Conservation (phyloP, 2,797 vertebrate species). For the Pseudomugil gertrudae region DNA sequence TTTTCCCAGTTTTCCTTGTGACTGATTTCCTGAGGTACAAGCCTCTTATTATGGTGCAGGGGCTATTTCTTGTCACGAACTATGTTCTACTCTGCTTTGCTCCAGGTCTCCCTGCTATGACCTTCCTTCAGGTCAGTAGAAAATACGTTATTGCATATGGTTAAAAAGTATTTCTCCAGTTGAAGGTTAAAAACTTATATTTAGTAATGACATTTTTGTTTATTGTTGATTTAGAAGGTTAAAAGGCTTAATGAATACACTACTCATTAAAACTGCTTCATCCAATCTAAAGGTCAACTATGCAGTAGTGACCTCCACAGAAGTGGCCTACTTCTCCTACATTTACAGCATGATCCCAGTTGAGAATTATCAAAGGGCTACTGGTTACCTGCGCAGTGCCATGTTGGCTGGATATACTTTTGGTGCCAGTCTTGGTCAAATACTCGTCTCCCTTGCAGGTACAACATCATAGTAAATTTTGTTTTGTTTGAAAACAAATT, state of each 20-base stretch:
- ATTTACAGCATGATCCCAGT: constrained; percentile 82
- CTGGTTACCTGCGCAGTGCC: constrained; percentile 79
- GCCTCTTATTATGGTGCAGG: constrained; percentile 78
- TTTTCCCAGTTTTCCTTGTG: constrained; percentile 79
- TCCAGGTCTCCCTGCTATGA: constrained; percentile 71
- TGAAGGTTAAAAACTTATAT: background rate
- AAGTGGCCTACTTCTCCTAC: constrained; percentile 83
- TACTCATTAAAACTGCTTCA: constrained; percentile 1
- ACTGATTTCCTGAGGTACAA: constrained; percentile 82
- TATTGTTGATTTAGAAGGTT: background rate
- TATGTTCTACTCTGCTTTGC: constrained; percentile 78
- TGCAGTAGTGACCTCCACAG: constrained; percentile 78
- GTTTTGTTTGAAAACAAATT: background rate
- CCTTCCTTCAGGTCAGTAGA: constrained; percentile 72
- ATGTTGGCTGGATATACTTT: constrained; percentile 78
- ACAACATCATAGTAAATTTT: background rate
- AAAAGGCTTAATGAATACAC: background rate
- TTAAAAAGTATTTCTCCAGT: background rate
- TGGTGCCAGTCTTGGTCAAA: constrained; percentile 78
- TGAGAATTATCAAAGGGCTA: constrained; percentile 78
- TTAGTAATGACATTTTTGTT: background rate
- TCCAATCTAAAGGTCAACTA: constrained; percentile 72
- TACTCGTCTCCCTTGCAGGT: constrained; percentile 79
- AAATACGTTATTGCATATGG: background rate
- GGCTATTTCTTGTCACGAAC: constrained; percentile 75